A percentile compares a stretch with the other conserved stretches of the same genome.
Conservation (phyloP, 2,888 invertebrate species). For the Amphipyra tragopoginis region DNA sequence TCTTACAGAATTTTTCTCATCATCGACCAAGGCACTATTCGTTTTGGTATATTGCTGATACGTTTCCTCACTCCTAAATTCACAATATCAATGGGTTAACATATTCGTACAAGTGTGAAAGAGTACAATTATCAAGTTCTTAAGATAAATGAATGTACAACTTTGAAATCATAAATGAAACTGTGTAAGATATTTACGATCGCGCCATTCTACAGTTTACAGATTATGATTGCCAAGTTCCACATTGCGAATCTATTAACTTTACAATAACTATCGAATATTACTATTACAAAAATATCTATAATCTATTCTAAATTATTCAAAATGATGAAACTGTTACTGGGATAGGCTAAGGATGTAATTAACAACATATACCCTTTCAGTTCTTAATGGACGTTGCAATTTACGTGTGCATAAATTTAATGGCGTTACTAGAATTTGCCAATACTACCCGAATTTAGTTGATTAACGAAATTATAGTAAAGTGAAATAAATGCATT, state of each 20-base stretch:
- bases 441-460: constrained; percentile 75
- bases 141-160: constrained; percentile 67
- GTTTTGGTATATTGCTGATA: constrained; percentile 90
- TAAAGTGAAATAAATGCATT: constrained; percentile 81
- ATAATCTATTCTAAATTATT: constrained; percentile 87
- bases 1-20: constrained; percentile 78
- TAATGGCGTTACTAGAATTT: constrained; percentile 71
- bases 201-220: constrained; percentile 41
- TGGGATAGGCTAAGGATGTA: constrained; percentile 88
- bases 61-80: constrained; percentile 88
- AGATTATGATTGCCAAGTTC: constrained; percentile 65
- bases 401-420: constrained; percentile 69
- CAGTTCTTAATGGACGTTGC: constrained; percentile 75
- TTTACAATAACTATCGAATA: constrained; percentile 83
- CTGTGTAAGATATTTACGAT: constrained; percentile 32
- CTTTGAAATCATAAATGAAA: constrained; percentile 62
- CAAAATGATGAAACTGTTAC: constrained; percentile 82
- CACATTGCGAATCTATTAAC: constrained; percentile 69
- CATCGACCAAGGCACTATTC: constrained; percentile 86
- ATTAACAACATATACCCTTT: constrained; percentile 87
- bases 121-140: constrained; percentile 80
- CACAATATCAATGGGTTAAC: constrained; percentile 84
- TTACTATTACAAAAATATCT: constrained; percentile 89
- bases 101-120: constrained; percentile 80
- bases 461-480: constrained; percentile 68